Conservation (phyloP, 2,113 vertebrate genomes). For the Hippocampus guttulatus region DNA sequence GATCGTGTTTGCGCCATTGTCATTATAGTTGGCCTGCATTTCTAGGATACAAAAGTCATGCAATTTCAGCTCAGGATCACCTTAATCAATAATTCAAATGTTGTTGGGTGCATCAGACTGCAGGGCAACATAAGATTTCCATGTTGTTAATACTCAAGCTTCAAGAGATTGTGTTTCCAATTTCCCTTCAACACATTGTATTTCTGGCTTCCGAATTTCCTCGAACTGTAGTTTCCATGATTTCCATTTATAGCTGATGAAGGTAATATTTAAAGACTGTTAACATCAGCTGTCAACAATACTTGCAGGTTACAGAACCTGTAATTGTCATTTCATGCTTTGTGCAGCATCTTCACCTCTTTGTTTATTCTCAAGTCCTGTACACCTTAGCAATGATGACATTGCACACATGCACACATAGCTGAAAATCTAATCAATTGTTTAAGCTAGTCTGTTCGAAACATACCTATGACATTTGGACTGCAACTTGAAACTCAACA, state of each 20-base stretch:
- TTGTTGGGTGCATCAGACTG: slow-evolving; percentile 15
- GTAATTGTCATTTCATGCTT: neutral
- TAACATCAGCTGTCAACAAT: neutral
- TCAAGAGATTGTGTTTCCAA: slow-evolving; percentile 7
- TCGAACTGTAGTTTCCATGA: slow-evolving; percentile 6
- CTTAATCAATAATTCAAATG: slow-evolving; percentile 28
- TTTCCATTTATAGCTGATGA: slow-evolving; percentile 11
- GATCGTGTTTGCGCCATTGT: neutral
- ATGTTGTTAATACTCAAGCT: neutral
- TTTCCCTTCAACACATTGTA: neutral
- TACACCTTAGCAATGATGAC: neutral
- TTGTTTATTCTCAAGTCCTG: neutral
- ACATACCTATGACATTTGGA: slow-evolving; percentile 38
- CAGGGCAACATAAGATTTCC: slow-evolving; percentile 11
- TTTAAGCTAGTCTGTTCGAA: slow-evolving; percentile 30
- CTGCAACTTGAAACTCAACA: slow-evolving; percentile 24
- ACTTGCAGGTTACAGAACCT: too few relatives aligned
- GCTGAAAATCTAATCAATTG: slow-evolving; percentile 18
- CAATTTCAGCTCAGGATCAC: slow-evolving; percentile 14
- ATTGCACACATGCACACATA: slow-evolving; percentile 25
- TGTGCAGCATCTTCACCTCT: neutral
- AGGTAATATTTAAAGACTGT: neutral
- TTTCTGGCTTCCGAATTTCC: neutral
- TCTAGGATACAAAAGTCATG: neutral
- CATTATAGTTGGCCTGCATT: neutral